Conservation (phyloP, 2,113 vertebrate species). For the Thamnophis sirtalis region DNA sequence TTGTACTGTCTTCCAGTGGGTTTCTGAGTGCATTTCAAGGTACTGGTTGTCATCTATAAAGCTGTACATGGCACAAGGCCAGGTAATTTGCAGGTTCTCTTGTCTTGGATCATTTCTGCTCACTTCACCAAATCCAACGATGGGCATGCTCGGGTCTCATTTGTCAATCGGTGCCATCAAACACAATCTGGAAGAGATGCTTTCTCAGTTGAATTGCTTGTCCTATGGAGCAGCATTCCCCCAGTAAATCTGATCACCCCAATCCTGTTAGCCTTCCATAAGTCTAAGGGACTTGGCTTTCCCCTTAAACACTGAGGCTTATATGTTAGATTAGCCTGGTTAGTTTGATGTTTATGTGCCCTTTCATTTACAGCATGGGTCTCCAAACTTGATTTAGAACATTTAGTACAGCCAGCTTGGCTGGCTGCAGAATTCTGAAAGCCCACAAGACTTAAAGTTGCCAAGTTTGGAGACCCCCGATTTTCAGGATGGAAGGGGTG, state of each 20-base stretch:
- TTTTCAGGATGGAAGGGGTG: no score
- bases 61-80: not conserved
- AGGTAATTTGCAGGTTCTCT: not conserved
- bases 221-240: not conserved
- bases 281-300: not conserved
- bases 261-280: not conserved
- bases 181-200: not conserved
- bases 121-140: not conserved
- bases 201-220: not conserved
- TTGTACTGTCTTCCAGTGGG: not conserved
- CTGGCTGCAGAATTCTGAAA: no score
- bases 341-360: not conserved
- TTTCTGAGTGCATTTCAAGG: not conserved
- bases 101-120: not conserved
- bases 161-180: not conserved
- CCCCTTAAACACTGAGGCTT: no score
- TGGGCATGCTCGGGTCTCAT: not conserved
- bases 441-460: no score
- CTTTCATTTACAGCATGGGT: not conserved
- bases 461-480: no score
- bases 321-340: not conserved
- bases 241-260: not conserved
- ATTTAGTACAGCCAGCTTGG: no score
- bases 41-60: not conserved
- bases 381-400: no score